These are phyloP conservation scores for Odontamblyopus rebecca DNA, from an alignment of 2,797 vertebrate species.

Conservation along the genomic window DNA sequence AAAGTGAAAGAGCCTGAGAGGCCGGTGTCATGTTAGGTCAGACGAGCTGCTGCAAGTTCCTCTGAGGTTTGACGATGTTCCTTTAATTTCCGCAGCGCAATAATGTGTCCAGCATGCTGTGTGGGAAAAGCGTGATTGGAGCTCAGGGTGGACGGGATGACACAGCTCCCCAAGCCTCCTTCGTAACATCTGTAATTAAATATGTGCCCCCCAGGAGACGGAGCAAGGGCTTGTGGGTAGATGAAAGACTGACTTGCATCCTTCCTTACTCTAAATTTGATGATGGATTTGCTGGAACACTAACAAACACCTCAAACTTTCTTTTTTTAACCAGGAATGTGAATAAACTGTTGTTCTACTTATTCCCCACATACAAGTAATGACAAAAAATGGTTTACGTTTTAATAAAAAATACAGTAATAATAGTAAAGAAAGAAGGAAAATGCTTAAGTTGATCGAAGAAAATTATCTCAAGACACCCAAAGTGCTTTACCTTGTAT, in stretches of 20 bases:
- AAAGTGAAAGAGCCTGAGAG: slow-evolving; percentile 23
- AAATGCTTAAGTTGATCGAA: no score
- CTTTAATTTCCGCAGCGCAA: slow-evolving; percentile 65
- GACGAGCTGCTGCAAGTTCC: slow-evolving; percentile 51
- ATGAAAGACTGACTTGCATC: slow-evolving; percentile 37
- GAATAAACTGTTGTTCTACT: no score
- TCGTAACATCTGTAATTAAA: slow-evolving; percentile 72
- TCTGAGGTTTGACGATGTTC: slow-evolving; percentile 67
- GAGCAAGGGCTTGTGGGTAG: slow-evolving; percentile 49
- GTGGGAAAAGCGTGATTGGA: slow-evolving; percentile 60
- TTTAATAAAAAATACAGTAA: no score
- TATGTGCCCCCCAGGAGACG: slow-evolving; percentile 62
- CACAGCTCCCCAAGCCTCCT: slow-evolving; percentile 59
- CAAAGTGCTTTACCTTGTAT: neutral
- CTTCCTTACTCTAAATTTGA: slow-evolving; percentile 25
- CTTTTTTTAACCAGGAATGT: slow-evolving; percentile 23
- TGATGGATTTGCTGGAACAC: slow-evolving; percentile 43
- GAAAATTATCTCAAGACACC: no score
- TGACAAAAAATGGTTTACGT: neutral
- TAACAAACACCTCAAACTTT: slow-evolving; percentile 5
- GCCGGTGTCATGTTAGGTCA: slow-evolving; percentile 41
- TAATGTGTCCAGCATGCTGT: slow-evolving; percentile 67
- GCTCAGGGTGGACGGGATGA: slow-evolving; percentile 38
- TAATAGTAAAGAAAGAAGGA: no score
- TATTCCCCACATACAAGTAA: no score